phyloP scores from a whole-genome alignment of 2,888 invertebrate species.

The Danaus chrysippus region DNA sequence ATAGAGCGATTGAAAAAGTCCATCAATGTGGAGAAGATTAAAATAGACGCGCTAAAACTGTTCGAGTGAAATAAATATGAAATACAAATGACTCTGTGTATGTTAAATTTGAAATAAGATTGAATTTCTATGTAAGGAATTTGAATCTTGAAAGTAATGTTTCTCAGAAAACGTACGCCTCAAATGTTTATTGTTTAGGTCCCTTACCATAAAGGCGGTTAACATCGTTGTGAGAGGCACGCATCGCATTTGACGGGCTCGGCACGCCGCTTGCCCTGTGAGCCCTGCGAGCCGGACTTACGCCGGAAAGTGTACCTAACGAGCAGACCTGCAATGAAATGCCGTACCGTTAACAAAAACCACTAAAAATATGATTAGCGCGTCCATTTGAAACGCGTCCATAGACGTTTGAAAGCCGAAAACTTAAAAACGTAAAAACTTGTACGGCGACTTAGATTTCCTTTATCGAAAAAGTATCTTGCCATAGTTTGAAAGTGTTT shows the following conservation, averaged over 20 bases:
- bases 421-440: slow-evolving; percentile 9
- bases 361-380: slow-evolving; percentile 71
- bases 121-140: slow-evolving; percentile 34
- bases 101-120: slow-evolving; percentile 1
- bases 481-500: slow-evolving; percentile 39
- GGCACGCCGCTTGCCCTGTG: slow-evolving; percentile 74
- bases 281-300: slow-evolving; percentile 78
- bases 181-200: slow-evolving; percentile 27
- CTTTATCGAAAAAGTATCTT: slow-evolving; percentile 65
- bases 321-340: slow-evolving; percentile 80
- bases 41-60: no score
- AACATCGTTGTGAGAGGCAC: slow-evolving; percentile 79
- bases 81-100: no score
- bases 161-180: slow-evolving; percentile 13
- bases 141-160: slow-evolving; percentile 30
- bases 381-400: slow-evolving; percentile 75
- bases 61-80: no score
- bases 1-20: no score
- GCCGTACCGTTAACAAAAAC: slow-evolving; percentile 77
- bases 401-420: slow-evolving; percentile 65
- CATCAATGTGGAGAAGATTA: no score
- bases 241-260: slow-evolving; percentile 78
- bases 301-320: slow-evolving; percentile 81
- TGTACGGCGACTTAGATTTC: neutral
- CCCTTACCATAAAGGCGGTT: slow-evolving; percentile 76